Evolutionary conservation across 2,797 vertebrate genomes (phyloP).

Genomic region (Gallinago stenura): DNA sequence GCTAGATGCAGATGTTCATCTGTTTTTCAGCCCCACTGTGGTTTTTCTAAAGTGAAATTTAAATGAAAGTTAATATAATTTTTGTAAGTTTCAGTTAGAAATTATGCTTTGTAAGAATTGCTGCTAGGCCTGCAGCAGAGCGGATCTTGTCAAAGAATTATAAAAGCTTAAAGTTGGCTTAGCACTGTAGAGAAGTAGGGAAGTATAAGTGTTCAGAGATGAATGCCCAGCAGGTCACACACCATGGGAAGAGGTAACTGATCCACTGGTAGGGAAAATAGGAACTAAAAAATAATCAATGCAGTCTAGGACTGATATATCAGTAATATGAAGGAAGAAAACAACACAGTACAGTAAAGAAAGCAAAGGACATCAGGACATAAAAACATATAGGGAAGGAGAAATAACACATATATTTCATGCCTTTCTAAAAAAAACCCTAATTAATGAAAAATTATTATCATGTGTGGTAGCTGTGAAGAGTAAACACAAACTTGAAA

Average conservation of each 20-base stretch:
- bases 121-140: constrained; percentile 3
- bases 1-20: constrained; percentile 53
- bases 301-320: background rate
- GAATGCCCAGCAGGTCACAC: background rate
- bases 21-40: constrained; percentile 49
- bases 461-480: background rate
- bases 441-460: background rate
- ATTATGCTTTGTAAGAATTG: constrained; percentile 11
- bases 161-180: background rate
- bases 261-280: background rate
- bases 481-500: background rate
- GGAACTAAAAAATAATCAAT: background rate
- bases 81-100: constrained; percentile 53
- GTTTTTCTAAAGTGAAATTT: constrained; percentile 63
- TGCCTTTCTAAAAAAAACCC: background rate
- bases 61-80: constrained; percentile 57
- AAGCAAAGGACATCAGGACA: background rate
- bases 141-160: constrained; percentile 11
- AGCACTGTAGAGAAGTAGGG: background rate
- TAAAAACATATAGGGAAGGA: background rate
- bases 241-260: background rate
- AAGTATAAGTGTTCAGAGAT: background rate
- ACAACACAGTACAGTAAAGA: background rate
- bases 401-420: background rate
- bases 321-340: background rate